Base-by-base conservation (phyloP, 2,797 vertebrate genomes). In the Notamacropus eugenii region DNA sequence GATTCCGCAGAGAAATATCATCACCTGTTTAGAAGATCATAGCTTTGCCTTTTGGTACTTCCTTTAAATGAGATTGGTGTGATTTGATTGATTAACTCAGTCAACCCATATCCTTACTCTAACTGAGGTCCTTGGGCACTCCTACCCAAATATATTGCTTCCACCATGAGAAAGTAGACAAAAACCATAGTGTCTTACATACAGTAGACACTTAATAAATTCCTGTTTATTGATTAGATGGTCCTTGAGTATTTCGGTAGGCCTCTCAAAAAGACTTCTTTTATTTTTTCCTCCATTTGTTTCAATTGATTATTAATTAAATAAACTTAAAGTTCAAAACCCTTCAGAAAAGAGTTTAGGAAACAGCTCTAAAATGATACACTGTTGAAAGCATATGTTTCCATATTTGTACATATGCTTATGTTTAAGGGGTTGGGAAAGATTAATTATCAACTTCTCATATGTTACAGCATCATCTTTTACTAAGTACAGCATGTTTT, bases 381-480 rank as follows among this genome's bases (percentile, higher is more conserved):
- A 14, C 5, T 50, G 62, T 50, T 90, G 46, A 91, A 97, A 94
- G 62, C 87, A 58, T 91, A 90, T 62, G 11, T 11, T 14, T 91
- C 55, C 10, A 10, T 22, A 52, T 5, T 74, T 94, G 19, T 90
- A 90, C 11, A 62, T 90, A 90, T 54, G 1, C 0, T 57, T 14
- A 90, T 5, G 0, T 62, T 0, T 16, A 12, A 27, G 50, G 5
- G 5, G 93, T 93, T 91, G 22, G 67, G 16, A 94, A 94, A 56
- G 97, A 98, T 98, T 98, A 98, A 97, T 98, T 98, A 98, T 55
- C 96, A 93, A 96, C 56, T 31, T 98, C 91, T 96, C 92, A 92
- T 94, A 94, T 95, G 54, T 95, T 95, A 96, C 52, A 67, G 27
- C 1, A 96, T 97, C 98, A 97, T 97, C 93, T 98, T 97, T 96